phyloP scores from a whole-genome alignment of 2,797 vertebrate species.

The Epinephelus coioides region DNA sequence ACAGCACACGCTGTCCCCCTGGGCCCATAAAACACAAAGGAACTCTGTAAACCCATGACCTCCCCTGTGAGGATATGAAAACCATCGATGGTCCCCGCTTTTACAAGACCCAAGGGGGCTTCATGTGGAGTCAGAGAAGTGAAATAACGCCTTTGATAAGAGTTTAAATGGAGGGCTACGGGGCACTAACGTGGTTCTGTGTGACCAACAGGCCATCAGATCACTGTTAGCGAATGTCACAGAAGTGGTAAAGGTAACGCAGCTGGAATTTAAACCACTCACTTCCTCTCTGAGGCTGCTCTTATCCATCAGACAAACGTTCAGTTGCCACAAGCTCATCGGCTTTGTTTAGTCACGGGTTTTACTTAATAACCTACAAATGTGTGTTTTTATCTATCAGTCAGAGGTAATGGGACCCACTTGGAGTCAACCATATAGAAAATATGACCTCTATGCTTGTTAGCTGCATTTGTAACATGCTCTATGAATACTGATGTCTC shows the following conservation, averaged over 20 bases:
- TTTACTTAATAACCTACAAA: conserved; percentile 46
- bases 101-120: conserved; percentile 76
- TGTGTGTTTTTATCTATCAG: conserved; percentile 36
- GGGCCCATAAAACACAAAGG: conserved; percentile 81
- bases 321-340: conserved; percentile 17
- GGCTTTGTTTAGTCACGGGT: conserved; percentile 29
- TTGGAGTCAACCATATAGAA: conserved; percentile 31
- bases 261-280: conserved; percentile 44
- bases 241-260: conserved; percentile 23
- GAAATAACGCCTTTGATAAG: conserved; percentile 69
- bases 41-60: conserved; percentile 81
- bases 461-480: conserved; percentile 24
- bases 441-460: conserved; percentile 25
- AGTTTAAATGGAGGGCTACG: conserved; percentile 64
- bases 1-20: conserved; percentile 67
- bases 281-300: conserved; percentile 33
- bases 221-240: conserved; percentile 35
- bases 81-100: conserved; percentile 71
- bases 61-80: conserved; percentile 82
- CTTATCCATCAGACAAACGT: conserved; percentile 23
- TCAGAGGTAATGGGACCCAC: conserved; percentile 26
- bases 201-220: conserved; percentile 48
- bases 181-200: conserved; percentile 22
- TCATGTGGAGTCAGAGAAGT: conserved; percentile 65
- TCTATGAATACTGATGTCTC: conserved; percentile 44